phyloP scores from a whole-genome alignment of 2,888 invertebrate genomes.

The Trissoscelio sp. region DNA sequence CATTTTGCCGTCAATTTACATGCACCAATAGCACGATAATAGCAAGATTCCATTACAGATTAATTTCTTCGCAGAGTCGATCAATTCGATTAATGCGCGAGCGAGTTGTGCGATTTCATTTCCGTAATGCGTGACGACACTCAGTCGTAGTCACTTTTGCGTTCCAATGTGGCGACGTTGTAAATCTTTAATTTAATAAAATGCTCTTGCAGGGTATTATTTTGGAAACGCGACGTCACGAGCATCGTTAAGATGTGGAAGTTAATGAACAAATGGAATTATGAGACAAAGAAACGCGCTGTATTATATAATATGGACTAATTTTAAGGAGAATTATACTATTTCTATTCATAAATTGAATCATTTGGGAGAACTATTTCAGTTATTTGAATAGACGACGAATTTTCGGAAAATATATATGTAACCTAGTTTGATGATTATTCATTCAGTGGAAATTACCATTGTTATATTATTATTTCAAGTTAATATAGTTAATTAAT shows the following conservation, averaged over 20 bases:
- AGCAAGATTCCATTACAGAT: constrained; percentile 44
- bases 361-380: constrained; percentile 8
- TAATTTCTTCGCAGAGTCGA: constrained; percentile 33
- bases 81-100: constrained; percentile 20
- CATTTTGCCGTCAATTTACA: constrained; percentile 36
- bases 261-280: constrained; percentile 24
- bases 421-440: no score
- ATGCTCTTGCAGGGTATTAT: constrained; percentile 19
- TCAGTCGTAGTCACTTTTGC: not conserved
- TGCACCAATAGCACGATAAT: constrained; percentile 11
- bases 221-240: constrained; percentile 4
- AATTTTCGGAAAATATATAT: no score
- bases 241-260: not conserved
- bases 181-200: constrained; percentile 15
- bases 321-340: constrained; percentile 11
- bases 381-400: not conserved
- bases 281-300: constrained; percentile 6
- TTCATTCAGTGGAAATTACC: no score
- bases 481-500: no score
- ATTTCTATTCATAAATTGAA: constrained; percentile 16
- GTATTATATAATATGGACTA: constrained; percentile 29
- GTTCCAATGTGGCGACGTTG: constrained; percentile 7
- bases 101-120: constrained; percentile 34
- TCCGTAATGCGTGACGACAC: constrained; percentile 31
- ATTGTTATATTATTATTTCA: no score